phyloP scores from a whole-genome alignment of 1,140 invertebrate genomes.

The Myzus persicae region DNA sequence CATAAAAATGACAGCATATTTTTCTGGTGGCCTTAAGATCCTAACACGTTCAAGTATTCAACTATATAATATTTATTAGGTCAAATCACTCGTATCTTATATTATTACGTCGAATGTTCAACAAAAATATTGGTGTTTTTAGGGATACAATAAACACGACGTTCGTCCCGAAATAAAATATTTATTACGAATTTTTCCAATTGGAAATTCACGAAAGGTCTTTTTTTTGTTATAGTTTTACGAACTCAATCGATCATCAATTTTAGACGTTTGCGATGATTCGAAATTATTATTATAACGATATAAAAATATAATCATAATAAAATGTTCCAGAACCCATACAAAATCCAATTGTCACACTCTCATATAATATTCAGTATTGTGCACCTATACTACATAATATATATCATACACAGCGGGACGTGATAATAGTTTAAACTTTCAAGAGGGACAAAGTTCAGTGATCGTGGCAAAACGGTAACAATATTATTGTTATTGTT shows the following conservation, averaged over 20 bases:
- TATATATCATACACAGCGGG: not conserved
- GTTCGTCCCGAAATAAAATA: not conserved
- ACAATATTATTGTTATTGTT: not conserved
- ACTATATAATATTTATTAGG: not conserved
- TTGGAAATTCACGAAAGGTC: not conserved
- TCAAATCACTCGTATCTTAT: too few relatives aligned
- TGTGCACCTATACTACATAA: not conserved
- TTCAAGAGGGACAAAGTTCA: not conserved
- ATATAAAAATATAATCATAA: not conserved
- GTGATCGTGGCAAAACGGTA: not conserved
- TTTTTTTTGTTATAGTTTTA: not conserved
- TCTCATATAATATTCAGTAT: not conserved
- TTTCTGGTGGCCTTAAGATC: not conserved
- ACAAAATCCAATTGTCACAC: not conserved
- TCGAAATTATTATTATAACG: constrained; percentile 3
- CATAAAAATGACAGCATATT: not conserved
- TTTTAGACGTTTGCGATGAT: not conserved
- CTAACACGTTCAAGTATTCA: not conserved
- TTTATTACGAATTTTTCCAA: not conserved
- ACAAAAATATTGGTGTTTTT: not conserved
- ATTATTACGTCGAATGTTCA: not conserved
- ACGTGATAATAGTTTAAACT: not conserved
- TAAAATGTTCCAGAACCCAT: not conserved
- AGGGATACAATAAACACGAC: not conserved
- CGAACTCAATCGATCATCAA: not conserved